These are phyloP conservation scores for Barypeithes pellucidus DNA, from an alignment of 2,888 invertebrate genomes.

Conservation along the genomic window DNA sequence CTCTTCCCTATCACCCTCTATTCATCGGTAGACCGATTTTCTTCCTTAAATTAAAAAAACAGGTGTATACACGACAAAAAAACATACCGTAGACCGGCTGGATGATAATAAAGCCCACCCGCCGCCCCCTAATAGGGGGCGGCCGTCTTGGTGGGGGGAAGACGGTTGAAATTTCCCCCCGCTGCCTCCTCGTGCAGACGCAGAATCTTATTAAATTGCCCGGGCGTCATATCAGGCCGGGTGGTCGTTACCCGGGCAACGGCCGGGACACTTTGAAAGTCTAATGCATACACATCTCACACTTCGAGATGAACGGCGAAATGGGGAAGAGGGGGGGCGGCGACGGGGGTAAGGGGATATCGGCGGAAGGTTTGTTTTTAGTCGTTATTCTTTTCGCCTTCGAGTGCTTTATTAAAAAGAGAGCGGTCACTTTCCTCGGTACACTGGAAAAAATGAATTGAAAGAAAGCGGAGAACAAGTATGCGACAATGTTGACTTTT, in stretches of 20 bases:
- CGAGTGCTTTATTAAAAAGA: conserved; percentile 26
- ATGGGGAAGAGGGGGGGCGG: conserved; percentile 64
- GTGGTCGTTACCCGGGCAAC: conserved; percentile 80
- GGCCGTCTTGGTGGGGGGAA: background rate
- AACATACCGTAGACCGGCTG: conserved; percentile 14
- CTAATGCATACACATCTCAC: conserved; percentile 72
- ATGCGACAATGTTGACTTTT: too few species aligned
- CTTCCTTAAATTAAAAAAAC: too few species aligned
- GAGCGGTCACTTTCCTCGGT: background rate
- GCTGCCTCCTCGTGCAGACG: conserved; percentile 62
- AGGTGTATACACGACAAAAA: conserved; percentile 11
- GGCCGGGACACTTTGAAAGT: conserved; percentile 76
- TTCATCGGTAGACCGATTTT: too few species aligned
- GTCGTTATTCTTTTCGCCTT: conserved; percentile 6
- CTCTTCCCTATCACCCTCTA: too few species aligned
- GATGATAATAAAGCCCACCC: conserved; percentile 37
- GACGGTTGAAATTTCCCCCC: conserved; percentile 25
- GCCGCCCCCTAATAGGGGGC: conserved; percentile 6
- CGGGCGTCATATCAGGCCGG: conserved; percentile 79
- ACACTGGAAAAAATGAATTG: background rate
- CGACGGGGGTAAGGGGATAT: conserved; percentile 65
- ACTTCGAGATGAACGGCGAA: conserved; percentile 43
- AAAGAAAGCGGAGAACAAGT: too few species aligned
- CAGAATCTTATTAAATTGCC: conserved; percentile 73
- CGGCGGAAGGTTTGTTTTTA: conserved; percentile 22